Base-by-base conservation (phyloP, 2,888 invertebrate species). In the Odontocolon sp. region DNA sequence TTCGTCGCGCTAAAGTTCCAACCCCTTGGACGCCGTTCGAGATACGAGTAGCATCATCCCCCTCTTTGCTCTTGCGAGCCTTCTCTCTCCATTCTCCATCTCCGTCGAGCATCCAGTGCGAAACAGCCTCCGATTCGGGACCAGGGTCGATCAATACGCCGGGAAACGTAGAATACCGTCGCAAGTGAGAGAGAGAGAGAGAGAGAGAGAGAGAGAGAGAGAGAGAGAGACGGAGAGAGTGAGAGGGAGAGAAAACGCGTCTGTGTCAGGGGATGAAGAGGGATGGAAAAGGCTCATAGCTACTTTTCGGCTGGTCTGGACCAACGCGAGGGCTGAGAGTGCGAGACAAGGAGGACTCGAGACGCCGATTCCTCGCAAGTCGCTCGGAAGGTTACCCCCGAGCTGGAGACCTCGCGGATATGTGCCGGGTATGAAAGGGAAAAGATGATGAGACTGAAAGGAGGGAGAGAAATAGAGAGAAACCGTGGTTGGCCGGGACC, bases 141-240 rank as follows among this genome's bases (percentile, higher is more conserved):
- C 72, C 81, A 82, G 84, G 83, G 82, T 82, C 89, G 89, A 90
- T 90, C 90, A 89, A 90, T 90, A 90, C 89, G 86, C 50, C 71
- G 56, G 56, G 42, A 54, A 56, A 54, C 61, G 50, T 40, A 9
- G 50, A 74, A 69, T 56, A 59, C 31, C 68, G 61, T 75, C 72
- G 80, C 50, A 50, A 66, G 72, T 82, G 82, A 79, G 84, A 81
- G 83, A 81, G 84, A 85, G 84, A 85, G 82, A 84, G 85, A 85
- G 84, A 82, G 31, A n/a, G n/a, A n/a, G n/a, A n/a, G n/a, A n/a
- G n/a, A n/a, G n/a, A n/a, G 56, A 45, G 42, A 54, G 45, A 54
- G 50, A 40, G 31, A 9, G 50, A 74, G 66, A 50, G 54, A 31
- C 68, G 61, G n/a, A n/a, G n/a, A n/a, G n/a, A n/a, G n/a, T n/a